A percentile compares a stretch with the other conserved stretches of the same genome.
Evolutionary conservation across 2,888 invertebrate species (phyloP).

Genomic region (Drepanosiphum platanoidis): DNA sequence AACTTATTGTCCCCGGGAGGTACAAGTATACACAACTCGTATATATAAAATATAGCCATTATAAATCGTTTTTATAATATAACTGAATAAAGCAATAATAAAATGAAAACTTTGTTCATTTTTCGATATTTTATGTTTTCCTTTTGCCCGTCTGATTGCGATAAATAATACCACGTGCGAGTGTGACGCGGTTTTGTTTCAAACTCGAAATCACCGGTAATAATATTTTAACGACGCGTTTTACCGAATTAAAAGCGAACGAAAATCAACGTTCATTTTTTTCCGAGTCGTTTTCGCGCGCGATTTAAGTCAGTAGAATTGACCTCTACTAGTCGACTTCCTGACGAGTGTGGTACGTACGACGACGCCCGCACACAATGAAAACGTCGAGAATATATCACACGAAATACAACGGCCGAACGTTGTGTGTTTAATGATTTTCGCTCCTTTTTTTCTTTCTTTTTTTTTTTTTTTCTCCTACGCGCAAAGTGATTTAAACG

Average conservation of each 20-base stretch:
- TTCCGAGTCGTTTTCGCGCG: not conserved
- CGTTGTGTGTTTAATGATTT: constrained; percentile 17
- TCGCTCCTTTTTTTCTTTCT: too few relatives aligned
- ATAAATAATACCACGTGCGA: constrained; percentile 13
- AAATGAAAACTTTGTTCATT: constrained; percentile 37
- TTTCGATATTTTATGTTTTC: constrained; percentile 38
- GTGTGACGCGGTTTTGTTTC: too few relatives aligned
- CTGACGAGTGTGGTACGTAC: not conserved
- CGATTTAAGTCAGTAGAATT: not conserved
- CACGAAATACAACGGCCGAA: not conserved
- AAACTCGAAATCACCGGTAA: too few relatives aligned
- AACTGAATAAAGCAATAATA: constrained; percentile 33
- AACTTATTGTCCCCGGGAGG: constrained; percentile 48
- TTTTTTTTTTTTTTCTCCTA: not conserved
- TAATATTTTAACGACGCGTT: too few relatives aligned
- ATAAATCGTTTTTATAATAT: constrained; percentile 53
- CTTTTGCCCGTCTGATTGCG: not conserved
- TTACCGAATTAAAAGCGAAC: not conserved
- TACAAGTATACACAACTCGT: constrained; percentile 29
- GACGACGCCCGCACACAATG: too few relatives aligned
- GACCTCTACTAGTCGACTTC: not conserved
- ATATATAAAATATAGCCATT: constrained; percentile 48
- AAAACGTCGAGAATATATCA: not conserved
- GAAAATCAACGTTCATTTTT: not conserved
- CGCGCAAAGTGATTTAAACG: constrained; percentile 40